These are phyloP conservation scores for Heliconius erato DNA, from an alignment of 2,888 invertebrate species.

Conservation along the genomic window DNA sequence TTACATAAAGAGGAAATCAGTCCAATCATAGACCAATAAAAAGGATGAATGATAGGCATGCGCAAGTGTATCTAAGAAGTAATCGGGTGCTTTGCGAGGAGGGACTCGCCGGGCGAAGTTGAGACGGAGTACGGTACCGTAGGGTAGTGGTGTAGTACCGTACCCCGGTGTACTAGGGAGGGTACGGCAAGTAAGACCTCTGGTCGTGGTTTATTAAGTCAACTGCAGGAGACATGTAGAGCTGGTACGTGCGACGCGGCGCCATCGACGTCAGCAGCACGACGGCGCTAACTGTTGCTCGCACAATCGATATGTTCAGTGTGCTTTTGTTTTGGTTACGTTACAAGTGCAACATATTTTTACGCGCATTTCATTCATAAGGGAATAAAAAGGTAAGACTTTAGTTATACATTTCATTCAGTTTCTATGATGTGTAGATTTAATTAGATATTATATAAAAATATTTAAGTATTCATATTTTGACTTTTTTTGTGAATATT, in stretches of 20 bases:
- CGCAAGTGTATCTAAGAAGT: slow-evolving; percentile 37
- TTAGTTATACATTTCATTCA: neutral
- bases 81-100: slow-evolving; percentile 46
- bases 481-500: neutral
- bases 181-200: neutral
- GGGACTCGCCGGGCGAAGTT: slow-evolving; percentile 53
- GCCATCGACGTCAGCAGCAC: neutral
- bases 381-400: slow-evolving; percentile 12
- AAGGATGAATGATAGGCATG: slow-evolving; percentile 45
- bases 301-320: slow-evolving; percentile 65
- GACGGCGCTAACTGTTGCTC: slow-evolving; percentile 66
- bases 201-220: neutral
- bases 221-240: too few species aligned
- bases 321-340: slow-evolving; percentile 72
- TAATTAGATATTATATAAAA: neutral
- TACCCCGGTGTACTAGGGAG: neutral
- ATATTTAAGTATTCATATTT: neutral
- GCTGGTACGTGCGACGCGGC: neutral
- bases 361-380: slow-evolving; percentile 33
- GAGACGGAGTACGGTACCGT: neutral
- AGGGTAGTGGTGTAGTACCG: neutral
- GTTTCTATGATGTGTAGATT: neutral
- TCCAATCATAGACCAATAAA: slow-evolving; percentile 42
- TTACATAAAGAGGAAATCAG: slow-evolving; percentile 4
- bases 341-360: slow-evolving; percentile 53